Conservation (phyloP, 2,888 invertebrate genomes). For the Rhabditoides inermis region DNA sequence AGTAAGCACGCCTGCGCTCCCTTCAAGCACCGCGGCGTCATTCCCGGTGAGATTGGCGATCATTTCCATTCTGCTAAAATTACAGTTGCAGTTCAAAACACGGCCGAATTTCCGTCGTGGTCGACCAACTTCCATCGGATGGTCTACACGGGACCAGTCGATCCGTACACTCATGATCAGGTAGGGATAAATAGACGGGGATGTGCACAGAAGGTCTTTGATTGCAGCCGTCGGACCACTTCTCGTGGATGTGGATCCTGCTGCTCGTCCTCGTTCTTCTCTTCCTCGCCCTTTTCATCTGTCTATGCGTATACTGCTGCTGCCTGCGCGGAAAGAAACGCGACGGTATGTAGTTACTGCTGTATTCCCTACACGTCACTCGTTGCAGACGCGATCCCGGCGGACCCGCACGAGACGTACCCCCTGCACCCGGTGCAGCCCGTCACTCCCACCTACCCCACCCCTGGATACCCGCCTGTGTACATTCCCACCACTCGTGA, state of each 20-base stretch:
- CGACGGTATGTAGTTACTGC: too few relatives aligned
- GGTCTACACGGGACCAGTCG: slow-evolving; percentile 9
- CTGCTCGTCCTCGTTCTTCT: slow-evolving; percentile 9
- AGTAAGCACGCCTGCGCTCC: too few relatives aligned
- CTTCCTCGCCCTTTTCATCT: slow-evolving; percentile 12
- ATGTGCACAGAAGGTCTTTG: neutral
- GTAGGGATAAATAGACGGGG: neutral
- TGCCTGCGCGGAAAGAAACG: too few relatives aligned
- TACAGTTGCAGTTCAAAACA: slow-evolving; percentile 8
- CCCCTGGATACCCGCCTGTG: neutral
- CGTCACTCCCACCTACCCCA: neutral
- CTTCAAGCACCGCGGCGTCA: too few relatives aligned
- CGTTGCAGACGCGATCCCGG: slow-evolving; percentile 5
- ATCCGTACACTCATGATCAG: neutral
- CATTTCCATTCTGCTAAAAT: too few relatives aligned
- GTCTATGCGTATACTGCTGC: slow-evolving; percentile 15
- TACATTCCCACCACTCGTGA: too few relatives aligned
- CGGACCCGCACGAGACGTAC: neutral
- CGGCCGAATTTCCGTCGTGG: slow-evolving; percentile 28
- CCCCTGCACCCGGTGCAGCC: neutral
- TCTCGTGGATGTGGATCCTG: slow-evolving; percentile 13
- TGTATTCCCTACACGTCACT: too few relatives aligned
- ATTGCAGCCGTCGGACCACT: too few relatives aligned
- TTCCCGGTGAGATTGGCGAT: too few relatives aligned
- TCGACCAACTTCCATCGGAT: slow-evolving; percentile 24